These are phyloP conservation scores for Biston stratarius DNA, from an alignment of 2,888 invertebrate species.

Conservation along the genomic window DNA sequence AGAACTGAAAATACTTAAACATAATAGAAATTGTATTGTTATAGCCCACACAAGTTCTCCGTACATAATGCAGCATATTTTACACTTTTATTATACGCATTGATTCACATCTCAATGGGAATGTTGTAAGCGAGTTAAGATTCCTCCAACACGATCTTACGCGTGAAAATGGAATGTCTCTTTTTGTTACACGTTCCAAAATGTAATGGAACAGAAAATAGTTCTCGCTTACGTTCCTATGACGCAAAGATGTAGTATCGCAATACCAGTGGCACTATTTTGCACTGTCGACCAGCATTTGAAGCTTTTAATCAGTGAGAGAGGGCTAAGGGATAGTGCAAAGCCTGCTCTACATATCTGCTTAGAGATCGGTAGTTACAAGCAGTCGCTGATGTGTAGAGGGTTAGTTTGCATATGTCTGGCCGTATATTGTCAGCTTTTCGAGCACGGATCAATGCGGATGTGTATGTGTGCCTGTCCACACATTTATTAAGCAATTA, in stretches of 20 bases:
- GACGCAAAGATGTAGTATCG: neutral
- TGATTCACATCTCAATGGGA: constrained; percentile 3
- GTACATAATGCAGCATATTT: neutral
- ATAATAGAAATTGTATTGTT: neutral
- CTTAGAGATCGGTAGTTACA: no score
- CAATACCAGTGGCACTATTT: neutral
- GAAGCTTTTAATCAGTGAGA: neutral
- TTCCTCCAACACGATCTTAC: neutral
- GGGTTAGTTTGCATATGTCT: no score
- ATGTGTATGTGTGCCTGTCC: no score
- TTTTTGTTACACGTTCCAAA: constrained; percentile 4
- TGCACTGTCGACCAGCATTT: neutral
- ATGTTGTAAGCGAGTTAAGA: neutral
- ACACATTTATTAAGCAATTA: no score
- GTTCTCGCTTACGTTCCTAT: neutral
- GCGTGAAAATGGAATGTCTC: constrained; percentile 3
- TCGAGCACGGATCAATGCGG: no score
- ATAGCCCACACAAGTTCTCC: neutral
- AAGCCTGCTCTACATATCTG: no score
- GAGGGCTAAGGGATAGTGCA: neutral
- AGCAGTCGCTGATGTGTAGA: no score
- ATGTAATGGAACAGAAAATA: constrained; percentile 5
- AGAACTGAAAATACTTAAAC: neutral
- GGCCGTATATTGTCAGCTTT: no score
- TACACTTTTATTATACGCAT: neutral